Evolutionary conservation across 1,140 invertebrate genomes (phyloP), one percentile per base, ranked within the genome.

Genomic region (Homalodisca vitripennis): DNA sequence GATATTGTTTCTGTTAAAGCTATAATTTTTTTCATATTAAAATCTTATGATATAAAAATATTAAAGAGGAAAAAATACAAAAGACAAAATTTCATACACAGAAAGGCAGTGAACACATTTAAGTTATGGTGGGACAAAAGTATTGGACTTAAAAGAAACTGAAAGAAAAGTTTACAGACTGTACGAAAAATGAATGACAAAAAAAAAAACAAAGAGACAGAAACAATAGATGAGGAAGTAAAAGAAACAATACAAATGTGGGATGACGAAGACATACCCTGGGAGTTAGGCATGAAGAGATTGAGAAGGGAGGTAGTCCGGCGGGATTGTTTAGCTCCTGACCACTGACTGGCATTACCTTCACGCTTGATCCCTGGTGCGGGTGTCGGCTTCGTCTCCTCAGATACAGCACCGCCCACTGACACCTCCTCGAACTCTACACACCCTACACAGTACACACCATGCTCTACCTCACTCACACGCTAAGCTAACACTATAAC

Each of bases 241-340:
- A n/a, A n/a, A n/a, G n/a, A n/a, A n/a, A n/a, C n/a, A n/a, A n/a
- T n/a, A n/a, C n/a, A n/a, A n/a, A n/a, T n/a, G n/a, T n/a, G n/a
- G n/a, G n/a, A n/a, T n/a, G n/a, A n/a, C n/a, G n/a, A n/a, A n/a
- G 74, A 85, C 84, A 79, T 94, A 89, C 92, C 92, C 88, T 93
- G 92, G 84, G 92, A 93, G 84, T 93, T 93, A 84, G 92, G 92
- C 85, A 93, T 93, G 86, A 95, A 95, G 83, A 95, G 87, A 88
- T 95, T 95, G 81, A 95, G 87, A 79, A 95, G 88, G 81, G 93
- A 95, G 80, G 92, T 94, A 82, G 93, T 93, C 84, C 93, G 90
- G 82, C 92, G 89, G 80, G 91, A 93, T 82, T 90, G 86, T 87
- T 92, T 92, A 83, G 82, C 70, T 47, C 64, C 74, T 32, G 78